phyloP scores from a whole-genome alignment of 2,797 vertebrate species.

The Poeciliopsis infans region DNA sequence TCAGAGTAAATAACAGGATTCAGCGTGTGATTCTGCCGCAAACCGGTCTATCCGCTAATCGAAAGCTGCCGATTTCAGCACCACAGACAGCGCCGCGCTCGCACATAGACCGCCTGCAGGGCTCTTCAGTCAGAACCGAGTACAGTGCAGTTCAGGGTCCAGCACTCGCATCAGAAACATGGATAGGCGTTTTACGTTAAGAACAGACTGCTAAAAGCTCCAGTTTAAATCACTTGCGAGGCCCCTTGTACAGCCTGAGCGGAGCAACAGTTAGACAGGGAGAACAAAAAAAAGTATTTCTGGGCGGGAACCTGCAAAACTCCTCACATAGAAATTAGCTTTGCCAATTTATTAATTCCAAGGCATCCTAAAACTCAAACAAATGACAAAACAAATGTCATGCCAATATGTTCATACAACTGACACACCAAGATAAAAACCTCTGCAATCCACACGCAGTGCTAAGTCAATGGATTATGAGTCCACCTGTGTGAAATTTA shows the following conservation, averaged over 20 bases:
- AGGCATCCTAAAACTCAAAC: background rate
- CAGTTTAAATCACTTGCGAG: background rate
- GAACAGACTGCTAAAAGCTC: background rate
- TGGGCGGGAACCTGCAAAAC: background rate
- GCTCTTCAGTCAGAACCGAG: slow-evolving; percentile 40
- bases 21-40: slow-evolving; percentile 5
- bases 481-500: background rate
- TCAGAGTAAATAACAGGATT: background rate
- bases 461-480: background rate
- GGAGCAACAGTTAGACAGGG: background rate
- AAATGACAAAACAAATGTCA: background rate
- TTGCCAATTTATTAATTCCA: background rate
- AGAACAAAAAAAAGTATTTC: background rate
- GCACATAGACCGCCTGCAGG: slow-evolving; percentile 26
- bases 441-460: background rate
- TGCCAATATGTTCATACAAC: background rate
- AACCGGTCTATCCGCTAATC: background rate
- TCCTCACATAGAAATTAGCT: too few relatives aligned
- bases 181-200: slow-evolving; percentile 47
- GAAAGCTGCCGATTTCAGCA: slow-evolving; percentile 61
- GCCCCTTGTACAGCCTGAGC: background rate
- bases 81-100: slow-evolving; percentile 69
- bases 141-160: slow-evolving; percentile 27
- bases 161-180: slow-evolving; percentile 20
- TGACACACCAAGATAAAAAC: background rate